These are phyloP conservation scores for Oryzias javanicus DNA, from an alignment of 2,113 vertebrate species.

Conservation along the genomic window DNA sequence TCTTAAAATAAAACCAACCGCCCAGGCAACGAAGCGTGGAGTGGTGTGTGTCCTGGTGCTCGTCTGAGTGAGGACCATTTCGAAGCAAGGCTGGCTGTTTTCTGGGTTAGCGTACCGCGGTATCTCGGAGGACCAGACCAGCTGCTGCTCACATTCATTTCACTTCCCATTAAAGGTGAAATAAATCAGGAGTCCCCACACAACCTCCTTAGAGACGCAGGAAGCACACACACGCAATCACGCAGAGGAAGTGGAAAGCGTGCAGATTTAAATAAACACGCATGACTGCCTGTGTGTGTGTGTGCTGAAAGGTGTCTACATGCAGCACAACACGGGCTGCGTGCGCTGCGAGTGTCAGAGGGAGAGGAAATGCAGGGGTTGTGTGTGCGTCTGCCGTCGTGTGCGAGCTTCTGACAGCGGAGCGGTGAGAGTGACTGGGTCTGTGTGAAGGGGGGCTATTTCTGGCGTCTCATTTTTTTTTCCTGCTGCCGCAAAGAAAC, in stretches of 20 bases:
- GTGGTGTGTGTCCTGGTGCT: constrained; percentile 35
- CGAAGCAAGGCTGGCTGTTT: constrained; percentile 53
- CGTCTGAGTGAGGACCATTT: constrained; percentile 42
- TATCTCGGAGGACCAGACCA: constrained; percentile 72
- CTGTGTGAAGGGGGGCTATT: constrained; percentile 74
- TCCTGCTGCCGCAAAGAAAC: constrained; percentile 72
- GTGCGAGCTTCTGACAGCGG: constrained; percentile 57
- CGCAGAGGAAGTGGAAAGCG: constrained; percentile 30
- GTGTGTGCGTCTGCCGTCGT: constrained; percentile 14
- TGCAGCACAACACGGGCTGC: constrained; percentile 47
- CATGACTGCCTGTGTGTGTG: constrained; percentile 5
- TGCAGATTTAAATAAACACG: constrained; percentile 26
- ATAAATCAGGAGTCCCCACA: constrained; percentile 76
- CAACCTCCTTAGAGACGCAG: constrained; percentile 59
- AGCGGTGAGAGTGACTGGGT: constrained; percentile 65
- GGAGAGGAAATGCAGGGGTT: constrained; percentile 49
- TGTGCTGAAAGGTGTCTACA: constrained; percentile 28
- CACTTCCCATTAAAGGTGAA: constrained; percentile 79
- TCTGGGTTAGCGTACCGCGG: constrained; percentile 67
- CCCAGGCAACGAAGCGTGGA: constrained; percentile 30
- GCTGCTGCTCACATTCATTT: constrained; percentile 79
- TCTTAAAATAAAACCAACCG: constrained; percentile 53
- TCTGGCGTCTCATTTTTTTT: constrained; percentile 66
- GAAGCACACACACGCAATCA: constrained; percentile 33
- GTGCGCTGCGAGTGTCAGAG: constrained; percentile 44